Base-by-base conservation (phyloP, 2,888 invertebrate genomes). In the Eucriotettix oculatus region DNA sequence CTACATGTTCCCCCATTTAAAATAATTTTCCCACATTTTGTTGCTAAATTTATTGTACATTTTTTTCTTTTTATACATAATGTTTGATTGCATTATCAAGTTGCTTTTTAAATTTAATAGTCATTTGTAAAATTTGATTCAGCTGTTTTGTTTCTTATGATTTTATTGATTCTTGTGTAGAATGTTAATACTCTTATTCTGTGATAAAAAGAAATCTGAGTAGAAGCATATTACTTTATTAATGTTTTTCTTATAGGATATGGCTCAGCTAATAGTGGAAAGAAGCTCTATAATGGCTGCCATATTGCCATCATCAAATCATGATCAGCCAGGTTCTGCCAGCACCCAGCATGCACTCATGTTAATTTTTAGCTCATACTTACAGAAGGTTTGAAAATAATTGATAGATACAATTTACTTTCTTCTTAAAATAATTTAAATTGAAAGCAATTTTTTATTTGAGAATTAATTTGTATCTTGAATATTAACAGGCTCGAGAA, bases 201-300 rank as follows among this genome's bases (percentile, higher is more conserved):
- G 3, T 29, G 2, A 29, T 29, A 7, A 29, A 29, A 29, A n/a
- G n/a, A n/a, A 7, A 29, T 29, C 29, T 7, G 7, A 48, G 3
- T 7, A 48, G 14, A 10, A 48, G 3, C 7, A 10, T 48, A 48
- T 48, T 48, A 10, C 7, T n/a, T 29, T n/a, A 16, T 17, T 29
- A 16, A n/a, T 54, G 10, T 16, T 68, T 40, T 66, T 78, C 0
- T 79, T n/a, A n/a, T n/a, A 85, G 74, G 95, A 95, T 71, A 82
- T 96, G 71, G 89, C 92, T 12, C 92, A 93, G 66, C 76, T 95
- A 66, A 86, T 96, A 63, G 94, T 96, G 60, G 95, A 96, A 73
- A 79, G 96, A 16, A 87, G 87, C 64, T 88, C 89, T 10, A 87
- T 96, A 68, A 86, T 91, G 68, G 84, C 85, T 56, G 86, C 87